phyloP scores from a whole-genome alignment of 2,113 vertebrate genomes.

The Seriola dumerili region DNA sequence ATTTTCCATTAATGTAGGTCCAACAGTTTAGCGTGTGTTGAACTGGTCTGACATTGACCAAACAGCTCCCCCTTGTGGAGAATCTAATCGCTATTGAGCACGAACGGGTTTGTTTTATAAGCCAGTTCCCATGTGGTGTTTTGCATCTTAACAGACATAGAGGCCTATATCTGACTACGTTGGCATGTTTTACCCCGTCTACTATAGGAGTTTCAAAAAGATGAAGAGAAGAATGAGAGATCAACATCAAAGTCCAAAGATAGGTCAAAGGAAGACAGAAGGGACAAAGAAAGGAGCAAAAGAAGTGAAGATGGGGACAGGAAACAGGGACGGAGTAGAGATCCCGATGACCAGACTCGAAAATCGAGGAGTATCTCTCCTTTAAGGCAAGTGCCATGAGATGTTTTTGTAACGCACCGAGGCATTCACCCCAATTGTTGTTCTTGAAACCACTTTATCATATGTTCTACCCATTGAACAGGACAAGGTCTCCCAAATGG shows the following conservation, averaged over 20 bases:
- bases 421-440: not conserved
- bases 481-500: conserved; percentile 81
- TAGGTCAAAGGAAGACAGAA: conserved; percentile 78
- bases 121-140: not conserved
- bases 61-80: conserved; percentile 12
- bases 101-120: not conserved
- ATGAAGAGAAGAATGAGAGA: conserved; percentile 79
- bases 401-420: not conserved
- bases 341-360: conserved; percentile 65
- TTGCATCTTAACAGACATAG: not conserved
- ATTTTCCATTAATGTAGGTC: not conserved
- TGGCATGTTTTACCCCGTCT: not conserved
- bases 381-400: conserved; percentile 63
- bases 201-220: conserved; percentile 85
- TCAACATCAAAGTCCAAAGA: conserved; percentile 78
- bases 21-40: not conserved
- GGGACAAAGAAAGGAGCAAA: conserved; percentile 79
- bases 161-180: not conserved
- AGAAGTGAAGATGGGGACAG: conserved; percentile 76
- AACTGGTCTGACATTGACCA: not conserved
- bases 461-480: conserved; percentile 36
- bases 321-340: conserved; percentile 70
- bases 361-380: conserved; percentile 77
- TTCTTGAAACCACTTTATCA: not conserved
- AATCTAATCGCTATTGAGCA: not conserved